These are phyloP conservation scores for Lasioglossum calceatum DNA, from an alignment of 2,888 invertebrate genomes.

Conservation along the genomic window DNA sequence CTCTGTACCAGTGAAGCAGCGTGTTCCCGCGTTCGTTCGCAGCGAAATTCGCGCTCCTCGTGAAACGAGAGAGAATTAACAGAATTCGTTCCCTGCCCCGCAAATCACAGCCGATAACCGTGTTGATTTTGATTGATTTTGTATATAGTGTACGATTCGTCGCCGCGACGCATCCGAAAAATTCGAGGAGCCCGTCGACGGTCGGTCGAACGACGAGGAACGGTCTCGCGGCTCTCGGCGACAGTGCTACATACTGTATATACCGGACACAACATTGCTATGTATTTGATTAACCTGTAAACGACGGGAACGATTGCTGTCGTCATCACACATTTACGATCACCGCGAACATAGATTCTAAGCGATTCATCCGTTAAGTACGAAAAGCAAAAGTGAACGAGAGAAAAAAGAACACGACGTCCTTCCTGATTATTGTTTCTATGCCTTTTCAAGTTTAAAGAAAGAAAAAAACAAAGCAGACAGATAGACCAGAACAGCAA, in stretches of 20 bases:
- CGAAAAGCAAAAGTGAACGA: conserved; percentile 18
- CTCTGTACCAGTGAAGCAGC: neutral
- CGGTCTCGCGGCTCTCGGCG: conserved; percentile 77
- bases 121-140: conserved; percentile 59
- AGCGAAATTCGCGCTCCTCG: neutral
- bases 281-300: conserved; percentile 77
- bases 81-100: neutral
- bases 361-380: conserved; percentile 60
- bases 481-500: neutral
- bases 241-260: conserved; percentile 81
- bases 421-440: conserved; percentile 78
- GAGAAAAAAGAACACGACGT: conserved; percentile 63
- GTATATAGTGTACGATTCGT: conserved; percentile 65
- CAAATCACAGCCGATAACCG: neutral
- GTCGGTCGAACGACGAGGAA: conserved; percentile 22
- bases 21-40: neutral
- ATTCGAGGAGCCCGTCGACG: neutral
- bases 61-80: neutral
- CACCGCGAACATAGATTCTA: conserved; percentile 62
- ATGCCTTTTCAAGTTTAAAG: conserved; percentile 70
- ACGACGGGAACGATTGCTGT: conserved; percentile 68
- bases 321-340: conserved; percentile 58
- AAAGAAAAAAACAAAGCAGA: neutral
- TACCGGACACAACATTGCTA: conserved; percentile 77
- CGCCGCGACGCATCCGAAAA: neutral